phyloP scores from a whole-genome alignment of 2,797 vertebrate genomes.

The Gymnothorax reevesii region DNA sequence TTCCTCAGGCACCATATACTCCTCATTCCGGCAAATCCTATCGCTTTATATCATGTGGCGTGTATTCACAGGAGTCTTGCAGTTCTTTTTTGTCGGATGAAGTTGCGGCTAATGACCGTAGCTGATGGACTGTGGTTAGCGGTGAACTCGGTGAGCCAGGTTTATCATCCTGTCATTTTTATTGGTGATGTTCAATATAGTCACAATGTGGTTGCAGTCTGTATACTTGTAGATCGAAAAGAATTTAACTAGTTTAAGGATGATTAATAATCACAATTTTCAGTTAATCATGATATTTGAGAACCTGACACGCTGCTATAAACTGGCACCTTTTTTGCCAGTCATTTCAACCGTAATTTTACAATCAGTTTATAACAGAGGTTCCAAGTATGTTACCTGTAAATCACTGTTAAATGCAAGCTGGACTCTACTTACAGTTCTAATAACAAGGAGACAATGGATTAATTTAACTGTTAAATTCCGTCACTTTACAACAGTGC shows the following conservation, averaged over 20 bases:
- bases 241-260: neutral
- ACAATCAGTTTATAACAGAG: too few relatives aligned
- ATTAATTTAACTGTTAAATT: too few relatives aligned
- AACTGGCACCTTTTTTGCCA: too few relatives aligned
- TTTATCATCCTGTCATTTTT: neutral
- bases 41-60: neutral
- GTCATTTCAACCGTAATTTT: too few relatives aligned
- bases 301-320: too few relatives aligned
- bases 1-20: neutral
- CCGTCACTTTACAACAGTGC: too few relatives aligned
- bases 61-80: neutral
- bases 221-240: neutral
- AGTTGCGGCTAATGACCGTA: neutral
- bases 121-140: neutral
- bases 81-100: neutral
- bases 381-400: too few relatives aligned
- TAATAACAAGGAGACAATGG: too few relatives aligned
- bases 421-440: too few relatives aligned
- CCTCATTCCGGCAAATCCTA: neutral
- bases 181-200: neutral
- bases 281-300: neutral
- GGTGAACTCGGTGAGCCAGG: neutral
- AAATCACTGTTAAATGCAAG: too few relatives aligned
- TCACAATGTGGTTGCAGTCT: neutral
- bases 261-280: neutral